These are phyloP conservation scores for Tetragnatha versicolor DNA, from an alignment of 1,140 invertebrate genomes.

Conservation along the genomic window DNA sequence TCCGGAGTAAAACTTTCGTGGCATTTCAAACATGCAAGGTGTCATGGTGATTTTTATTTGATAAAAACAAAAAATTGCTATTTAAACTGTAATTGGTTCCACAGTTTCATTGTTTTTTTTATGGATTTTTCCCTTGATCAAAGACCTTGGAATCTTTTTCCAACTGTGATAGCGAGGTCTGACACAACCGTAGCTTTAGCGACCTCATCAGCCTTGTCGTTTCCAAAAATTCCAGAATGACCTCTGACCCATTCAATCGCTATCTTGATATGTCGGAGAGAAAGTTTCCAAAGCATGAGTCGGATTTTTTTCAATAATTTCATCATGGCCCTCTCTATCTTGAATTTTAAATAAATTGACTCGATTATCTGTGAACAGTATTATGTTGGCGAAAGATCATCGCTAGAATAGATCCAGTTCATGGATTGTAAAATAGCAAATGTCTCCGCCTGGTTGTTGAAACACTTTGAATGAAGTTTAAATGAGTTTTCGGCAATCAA, in stretches of 20 bases:
- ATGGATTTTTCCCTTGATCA: neutral
- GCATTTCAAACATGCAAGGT: too few relatives aligned
- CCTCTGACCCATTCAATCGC: neutral
- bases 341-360: neutral
- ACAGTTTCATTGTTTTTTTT: neutral
- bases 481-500: neutral
- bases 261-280: too few relatives aligned
- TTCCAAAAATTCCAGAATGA: neutral
- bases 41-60: too few relatives aligned
- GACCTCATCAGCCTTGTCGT: too few relatives aligned
- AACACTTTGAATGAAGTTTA: neutral
- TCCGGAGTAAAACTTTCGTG: too few relatives aligned
- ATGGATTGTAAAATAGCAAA: too few relatives aligned
- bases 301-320: neutral
- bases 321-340: neutral
- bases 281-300: neutral
- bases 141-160: neutral
- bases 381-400: neutral
- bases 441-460: neutral
- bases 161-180: neutral
- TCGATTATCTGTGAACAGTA: neutral
- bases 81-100: too few relatives aligned
- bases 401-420: neutral
- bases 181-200: neutral
- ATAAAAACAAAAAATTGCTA: too few relatives aligned